phyloP scores from a whole-genome alignment of 2,797 vertebrate species.

The Liasis olivaceus region DNA sequence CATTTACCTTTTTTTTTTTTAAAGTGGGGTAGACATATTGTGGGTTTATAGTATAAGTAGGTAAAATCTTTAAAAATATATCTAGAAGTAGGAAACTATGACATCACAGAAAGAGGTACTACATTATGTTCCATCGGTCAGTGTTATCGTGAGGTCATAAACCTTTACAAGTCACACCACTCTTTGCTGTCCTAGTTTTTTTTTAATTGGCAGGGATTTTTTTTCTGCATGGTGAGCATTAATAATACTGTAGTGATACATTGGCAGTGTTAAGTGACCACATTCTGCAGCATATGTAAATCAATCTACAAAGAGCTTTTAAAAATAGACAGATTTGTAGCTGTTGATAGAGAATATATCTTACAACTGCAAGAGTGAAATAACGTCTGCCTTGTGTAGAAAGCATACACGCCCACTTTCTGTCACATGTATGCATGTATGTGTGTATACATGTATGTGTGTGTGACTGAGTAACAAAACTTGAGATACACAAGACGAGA shows the following conservation, averaged over 20 bases:
- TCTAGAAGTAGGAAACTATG: not conserved
- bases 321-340: not conserved
- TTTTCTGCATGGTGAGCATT: not conserved
- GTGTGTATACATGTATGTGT: too few relatives aligned
- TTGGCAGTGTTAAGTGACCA: not conserved
- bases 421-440: not conserved
- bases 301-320: not conserved
- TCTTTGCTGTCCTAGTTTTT: not conserved
- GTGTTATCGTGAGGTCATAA: not conserved
- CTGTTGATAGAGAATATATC: not conserved
- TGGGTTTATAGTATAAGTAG: not conserved
- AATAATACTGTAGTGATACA: not conserved
- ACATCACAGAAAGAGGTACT: not conserved
- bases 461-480: not conserved
- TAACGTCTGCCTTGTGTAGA: not conserved
- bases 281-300: not conserved
- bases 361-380: not conserved
- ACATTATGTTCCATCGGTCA: not conserved
- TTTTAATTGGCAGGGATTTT: not conserved
- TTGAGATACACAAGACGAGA: not conserved
- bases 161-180: not conserved
- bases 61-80: not conserved
- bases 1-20: not conserved
- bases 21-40: not conserved
- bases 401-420: not conserved